Evolutionary conservation across 2,113 vertebrate species (phyloP), one percentile per base, ranked within the genome.

Genomic region (Athene cunicularia): DNA sequence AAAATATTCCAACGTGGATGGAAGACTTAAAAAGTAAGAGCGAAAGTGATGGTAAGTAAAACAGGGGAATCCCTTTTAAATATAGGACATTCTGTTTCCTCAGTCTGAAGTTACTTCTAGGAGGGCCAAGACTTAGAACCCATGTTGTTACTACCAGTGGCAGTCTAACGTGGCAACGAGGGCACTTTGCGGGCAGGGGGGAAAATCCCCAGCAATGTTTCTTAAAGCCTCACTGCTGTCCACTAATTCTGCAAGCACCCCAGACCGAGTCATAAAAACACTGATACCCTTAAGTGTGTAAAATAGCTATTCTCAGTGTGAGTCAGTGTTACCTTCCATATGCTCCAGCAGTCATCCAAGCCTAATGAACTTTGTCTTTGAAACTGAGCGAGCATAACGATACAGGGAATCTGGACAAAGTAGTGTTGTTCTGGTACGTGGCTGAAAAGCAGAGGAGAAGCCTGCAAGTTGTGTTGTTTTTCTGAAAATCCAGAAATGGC

Each of bases 1-100:
- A 99, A 92, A 97, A 96, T 97, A 99, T 99, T 83, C 97, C 98
- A 10, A 98, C 98, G 0, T 99, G 99, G 99, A 98, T 98, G 95
- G 98, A 98, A 86, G 98, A 99, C 97, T 95, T 98, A 94, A 99
- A 97, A 89, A 97, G 75, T 83, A 98, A 98, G 96, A 96, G 79
- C 1, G 97, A 98, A 96, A 97, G 86, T 92, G 97, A 98, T 71
- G 98, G 98, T 98, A 98, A 98, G 98, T 98, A 8, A 87, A 76
- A 26, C 10, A 22, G 8, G 24, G 11, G 20, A 19, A 13, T 30
- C 5, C 64, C 53, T 50, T 50, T 32, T 8, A 60, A 91, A 49
- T 56, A 13, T 0, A 47, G 32, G 32, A 11, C 5, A 3, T 64
- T 77, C 16, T 72, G 11, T 28, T 85, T 74, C 35, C 27, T 89